Evolutionary conservation across 2,113 vertebrate genomes (phyloP).

Genomic region (Sakesphorus luctuosus): DNA sequence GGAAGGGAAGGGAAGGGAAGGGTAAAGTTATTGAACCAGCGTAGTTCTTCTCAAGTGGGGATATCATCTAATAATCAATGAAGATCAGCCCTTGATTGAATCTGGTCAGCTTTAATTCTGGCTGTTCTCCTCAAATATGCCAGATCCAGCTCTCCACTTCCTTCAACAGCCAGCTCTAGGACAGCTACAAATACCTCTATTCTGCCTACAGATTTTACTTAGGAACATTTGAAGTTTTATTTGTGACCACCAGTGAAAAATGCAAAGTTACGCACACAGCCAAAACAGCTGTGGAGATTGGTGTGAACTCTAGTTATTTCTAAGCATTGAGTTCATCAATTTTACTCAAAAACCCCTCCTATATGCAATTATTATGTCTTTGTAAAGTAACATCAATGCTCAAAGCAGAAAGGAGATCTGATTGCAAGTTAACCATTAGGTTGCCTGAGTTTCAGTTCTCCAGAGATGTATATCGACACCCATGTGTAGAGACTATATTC

Average conservation of each 20-base stretch:
- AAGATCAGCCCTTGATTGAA: neutral
- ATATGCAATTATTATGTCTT: neutral
- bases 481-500: neutral
- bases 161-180: neutral
- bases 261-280: neutral
- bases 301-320: neutral
- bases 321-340: neutral
- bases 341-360: neutral
- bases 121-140: neutral
- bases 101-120: neutral
- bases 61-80: neutral
- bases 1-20: no score
- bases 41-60: neutral
- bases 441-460: neutral
- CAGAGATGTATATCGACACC: neutral
- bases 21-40: neutral
- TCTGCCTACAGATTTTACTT: neutral
- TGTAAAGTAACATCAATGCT: neutral
- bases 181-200: neutral
- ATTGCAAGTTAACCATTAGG: neutral
- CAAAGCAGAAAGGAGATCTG: neutral
- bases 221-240: neutral
- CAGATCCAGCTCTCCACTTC: neutral
- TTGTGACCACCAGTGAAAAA: neutral
- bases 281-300: neutral